Evolutionary conservation across 2,888 invertebrate genomes (phyloP).

Genomic region (Stegophylla sp.): DNA sequence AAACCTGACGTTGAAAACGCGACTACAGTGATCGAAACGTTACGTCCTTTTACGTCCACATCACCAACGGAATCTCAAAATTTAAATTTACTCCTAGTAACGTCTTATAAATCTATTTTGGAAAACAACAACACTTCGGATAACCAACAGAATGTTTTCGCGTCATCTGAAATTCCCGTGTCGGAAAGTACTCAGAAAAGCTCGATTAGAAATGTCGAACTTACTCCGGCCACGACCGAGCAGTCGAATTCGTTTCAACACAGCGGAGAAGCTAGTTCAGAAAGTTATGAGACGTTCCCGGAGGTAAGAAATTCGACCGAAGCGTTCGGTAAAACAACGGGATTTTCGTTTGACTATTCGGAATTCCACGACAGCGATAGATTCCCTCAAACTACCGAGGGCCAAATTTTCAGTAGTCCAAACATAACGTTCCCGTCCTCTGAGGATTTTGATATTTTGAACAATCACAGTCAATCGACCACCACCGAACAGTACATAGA

Average conservation of each 20-base stretch:
- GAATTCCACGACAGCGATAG: not conserved
- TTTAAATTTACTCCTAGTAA: conserved; percentile 34
- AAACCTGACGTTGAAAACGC: conserved; percentile 46
- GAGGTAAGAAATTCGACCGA: not conserved
- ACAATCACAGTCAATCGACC: conserved; percentile 26
- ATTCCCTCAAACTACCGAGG: conserved; percentile 2
- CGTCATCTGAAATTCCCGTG: not conserved
- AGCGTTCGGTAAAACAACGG: conserved; percentile 9
- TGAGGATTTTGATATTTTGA: conserved; percentile 13
- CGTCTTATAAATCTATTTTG: conserved; percentile 53
- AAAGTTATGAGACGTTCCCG: not conserved
- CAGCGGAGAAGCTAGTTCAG: not conserved
- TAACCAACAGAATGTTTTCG: not conserved
- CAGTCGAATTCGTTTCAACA: not conserved
- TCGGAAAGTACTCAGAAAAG: not conserved
- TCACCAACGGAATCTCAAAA: conserved; percentile 37
- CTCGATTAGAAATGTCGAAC: not conserved
- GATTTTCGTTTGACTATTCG: conserved; percentile 10
- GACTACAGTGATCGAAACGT: conserved; percentile 46
- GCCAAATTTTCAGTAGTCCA: conserved; percentile 33
- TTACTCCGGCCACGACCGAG: not conserved
- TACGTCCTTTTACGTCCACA: conserved; percentile 44
- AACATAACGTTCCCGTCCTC: not conserved
- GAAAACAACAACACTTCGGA: conserved; percentile 49
- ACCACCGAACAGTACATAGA: conserved; percentile 54